These are phyloP conservation scores for Xestia sexstrigata DNA, from an alignment of 2,888 invertebrate genomes.

Conservation along the genomic window DNA sequence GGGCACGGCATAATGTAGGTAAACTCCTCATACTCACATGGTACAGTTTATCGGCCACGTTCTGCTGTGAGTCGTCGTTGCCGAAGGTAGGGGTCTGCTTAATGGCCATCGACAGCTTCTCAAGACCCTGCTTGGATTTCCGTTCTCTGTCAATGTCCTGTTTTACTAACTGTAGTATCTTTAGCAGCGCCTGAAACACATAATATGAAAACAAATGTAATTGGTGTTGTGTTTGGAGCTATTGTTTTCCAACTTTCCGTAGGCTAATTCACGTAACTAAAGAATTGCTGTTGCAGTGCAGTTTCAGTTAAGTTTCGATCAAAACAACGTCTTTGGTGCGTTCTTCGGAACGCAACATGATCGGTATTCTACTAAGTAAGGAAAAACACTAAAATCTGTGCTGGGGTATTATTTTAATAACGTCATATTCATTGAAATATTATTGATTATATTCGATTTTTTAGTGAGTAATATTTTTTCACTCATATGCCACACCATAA, in stretches of 20 bases:
- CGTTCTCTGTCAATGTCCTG: conserved; percentile 97
- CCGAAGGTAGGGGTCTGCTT: conserved; percentile 96
- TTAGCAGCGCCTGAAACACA: conserved; percentile 93
- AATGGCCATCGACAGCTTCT: conserved; percentile 97
- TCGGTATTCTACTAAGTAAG: too few relatives aligned
- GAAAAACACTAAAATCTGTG: too few relatives aligned
- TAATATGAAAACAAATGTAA: background rate
- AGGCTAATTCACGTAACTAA: too few relatives aligned
- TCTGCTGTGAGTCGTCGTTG: conserved; percentile 97
- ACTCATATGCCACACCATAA: too few relatives aligned
- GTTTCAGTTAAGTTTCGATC: too few relatives aligned
- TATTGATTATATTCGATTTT: too few relatives aligned
- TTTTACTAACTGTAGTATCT: conserved; percentile 95
- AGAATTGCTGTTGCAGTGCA: too few relatives aligned
- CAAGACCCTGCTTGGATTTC: conserved; percentile 96
- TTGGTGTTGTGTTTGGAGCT: background rate
- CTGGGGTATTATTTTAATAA: too few relatives aligned
- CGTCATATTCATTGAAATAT: too few relatives aligned
- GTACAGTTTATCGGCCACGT: conserved; percentile 97
- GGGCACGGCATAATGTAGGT: background rate
- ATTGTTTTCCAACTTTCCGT: background rate
- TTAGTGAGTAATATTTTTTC: too few relatives aligned
- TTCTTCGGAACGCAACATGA: too few relatives aligned
- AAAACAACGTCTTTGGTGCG: too few relatives aligned
- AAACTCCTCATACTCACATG: conserved; percentile 76